Evolutionary conservation across 2,113 vertebrate genomes (phyloP).

Genomic region (Chascanopsetta lugubris): DNA sequence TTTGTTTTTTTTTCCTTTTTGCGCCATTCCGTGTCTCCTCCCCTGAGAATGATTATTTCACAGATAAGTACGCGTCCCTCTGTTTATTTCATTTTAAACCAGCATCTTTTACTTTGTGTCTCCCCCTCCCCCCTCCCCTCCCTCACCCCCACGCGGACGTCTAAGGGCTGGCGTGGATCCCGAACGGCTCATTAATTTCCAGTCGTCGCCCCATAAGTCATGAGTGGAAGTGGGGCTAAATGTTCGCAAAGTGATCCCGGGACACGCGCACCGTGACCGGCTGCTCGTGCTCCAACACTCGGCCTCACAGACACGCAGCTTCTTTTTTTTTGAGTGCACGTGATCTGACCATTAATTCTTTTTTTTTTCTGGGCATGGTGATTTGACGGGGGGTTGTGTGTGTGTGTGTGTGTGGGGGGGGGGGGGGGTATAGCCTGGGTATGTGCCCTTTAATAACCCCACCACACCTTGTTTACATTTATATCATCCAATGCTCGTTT

Average conservation of each 20-base stretch:
- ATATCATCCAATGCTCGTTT: too few species aligned
- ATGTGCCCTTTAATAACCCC: too few species aligned
- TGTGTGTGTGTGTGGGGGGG: too few species aligned
- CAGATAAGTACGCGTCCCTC: too few species aligned
- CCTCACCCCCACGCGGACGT: constrained; percentile 85
- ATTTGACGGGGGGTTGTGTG: too few species aligned
- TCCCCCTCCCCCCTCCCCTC: not conserved
- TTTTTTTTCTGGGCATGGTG: too few species aligned
- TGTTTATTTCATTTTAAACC: constrained; percentile 78
- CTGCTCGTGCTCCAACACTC: constrained; percentile 22
- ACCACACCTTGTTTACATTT: too few species aligned
- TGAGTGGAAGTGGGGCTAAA: constrained; percentile 24
- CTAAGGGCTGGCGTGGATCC: constrained; percentile 74
- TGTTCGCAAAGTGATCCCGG: constrained; percentile 43
- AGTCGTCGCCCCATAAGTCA: constrained; percentile 62
- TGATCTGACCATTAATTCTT: not conserved
- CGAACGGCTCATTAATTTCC: constrained; percentile 87
- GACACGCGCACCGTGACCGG: not conserved
- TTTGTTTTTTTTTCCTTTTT: too few species aligned
- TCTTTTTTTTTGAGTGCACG: not conserved
- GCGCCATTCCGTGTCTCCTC: too few species aligned
- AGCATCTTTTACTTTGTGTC: constrained; percentile 88
- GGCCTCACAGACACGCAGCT: constrained; percentile 9
- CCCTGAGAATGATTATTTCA: too few species aligned
- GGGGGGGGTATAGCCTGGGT: too few species aligned